Base-by-base conservation (phyloP, 92 coral and sea anemone genomes). In the Isaurus tuberculatus region DNA sequence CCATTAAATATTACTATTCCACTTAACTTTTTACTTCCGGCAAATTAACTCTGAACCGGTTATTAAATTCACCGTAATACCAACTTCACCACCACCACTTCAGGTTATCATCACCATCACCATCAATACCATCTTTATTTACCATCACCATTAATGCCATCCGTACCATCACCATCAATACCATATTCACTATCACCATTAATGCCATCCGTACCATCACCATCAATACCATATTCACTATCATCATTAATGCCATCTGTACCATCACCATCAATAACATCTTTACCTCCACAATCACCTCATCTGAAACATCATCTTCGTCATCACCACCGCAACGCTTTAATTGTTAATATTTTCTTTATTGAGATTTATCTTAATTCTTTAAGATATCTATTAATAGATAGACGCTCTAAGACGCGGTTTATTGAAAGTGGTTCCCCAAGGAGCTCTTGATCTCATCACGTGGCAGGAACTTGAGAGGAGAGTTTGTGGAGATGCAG, bases 381-480 rank as follows among this genome's bases (percentile, higher is more conserved):
- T 16, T 51, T 2, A 19, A 19, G 8, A 8, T 55, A 55, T 19
- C 0, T 55, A n/a, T n/a, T 4, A 63, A 32, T 92, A 97, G 95
- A 74, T 97, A 69, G 94, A 94, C 46, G 99, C 99, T n/a, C 77
- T 97, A 1, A 86, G 97, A 14, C 88, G 97, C 51, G 99, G 99
- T 64, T 84, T 97, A 53, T 85, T 92, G 11, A 97, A 97, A 83
- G 99, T 97, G 28, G 94, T 97, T 31, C 94, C 99, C 68, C 94
- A 88, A 57, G 97, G 98, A 23, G 95, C 94, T 57, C 88, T 97
- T 43, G 99, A 94, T 67, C 94, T 97, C 1, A 91, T 97, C 31
- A 97, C 98, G 20, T 97, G 99, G 99, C 99, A 97, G 48, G 99
- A 97, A 79, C 97, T 97, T 49, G 99, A 97, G 51, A 89, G 88